Percentiles rank a stretch among this genome's conserved stretches.
These are phyloP conservation scores for Euzetes globulus DNA, from an alignment of 2,888 invertebrate genomes.

Conservation along the genomic window DNA sequence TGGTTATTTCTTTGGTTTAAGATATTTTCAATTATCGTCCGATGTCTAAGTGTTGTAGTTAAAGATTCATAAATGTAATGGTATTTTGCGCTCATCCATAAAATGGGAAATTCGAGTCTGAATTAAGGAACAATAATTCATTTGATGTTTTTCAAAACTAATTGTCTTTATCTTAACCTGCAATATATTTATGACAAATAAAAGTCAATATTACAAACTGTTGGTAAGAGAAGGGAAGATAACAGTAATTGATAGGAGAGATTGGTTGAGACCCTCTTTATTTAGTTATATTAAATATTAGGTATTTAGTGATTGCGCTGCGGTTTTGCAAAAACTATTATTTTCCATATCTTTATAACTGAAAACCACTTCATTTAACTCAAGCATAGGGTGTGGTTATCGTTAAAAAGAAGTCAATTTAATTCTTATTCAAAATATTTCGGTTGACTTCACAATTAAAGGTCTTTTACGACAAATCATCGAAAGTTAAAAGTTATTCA, in stretches of 20 bases:
- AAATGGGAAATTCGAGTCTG: too few species aligned
- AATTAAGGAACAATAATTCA: not conserved
- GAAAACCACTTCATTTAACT: slow-evolving; percentile 22
- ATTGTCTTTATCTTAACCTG: not conserved
- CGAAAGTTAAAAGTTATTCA: not conserved
- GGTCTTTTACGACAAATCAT: not conserved
- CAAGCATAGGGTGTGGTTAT: slow-evolving; percentile 27
- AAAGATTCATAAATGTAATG: too few species aligned
- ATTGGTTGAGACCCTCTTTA: slow-evolving; percentile 21
- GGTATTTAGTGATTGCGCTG: slow-evolving; percentile 29
- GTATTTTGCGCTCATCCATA: too few species aligned
- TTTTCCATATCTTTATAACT: slow-evolving; percentile 4
- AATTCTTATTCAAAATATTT: not conserved
- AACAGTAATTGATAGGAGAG: slow-evolving; percentile 11
- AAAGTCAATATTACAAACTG: slow-evolving; percentile 27
- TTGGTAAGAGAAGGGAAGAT: slow-evolving; percentile 22
- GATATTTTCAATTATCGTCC: too few species aligned
- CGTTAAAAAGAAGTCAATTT: not conserved
- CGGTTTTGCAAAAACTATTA: not conserved
- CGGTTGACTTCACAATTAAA: not conserved
- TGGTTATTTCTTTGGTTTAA: too few species aligned
- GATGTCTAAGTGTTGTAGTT: too few species aligned
- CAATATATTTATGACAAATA: slow-evolving; percentile 29
- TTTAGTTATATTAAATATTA: not conserved
- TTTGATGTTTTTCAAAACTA: not conserved